Evolutionary conservation across 2,888 invertebrate genomes (phyloP).

Genomic region (Micoletzkya japonica): DNA sequence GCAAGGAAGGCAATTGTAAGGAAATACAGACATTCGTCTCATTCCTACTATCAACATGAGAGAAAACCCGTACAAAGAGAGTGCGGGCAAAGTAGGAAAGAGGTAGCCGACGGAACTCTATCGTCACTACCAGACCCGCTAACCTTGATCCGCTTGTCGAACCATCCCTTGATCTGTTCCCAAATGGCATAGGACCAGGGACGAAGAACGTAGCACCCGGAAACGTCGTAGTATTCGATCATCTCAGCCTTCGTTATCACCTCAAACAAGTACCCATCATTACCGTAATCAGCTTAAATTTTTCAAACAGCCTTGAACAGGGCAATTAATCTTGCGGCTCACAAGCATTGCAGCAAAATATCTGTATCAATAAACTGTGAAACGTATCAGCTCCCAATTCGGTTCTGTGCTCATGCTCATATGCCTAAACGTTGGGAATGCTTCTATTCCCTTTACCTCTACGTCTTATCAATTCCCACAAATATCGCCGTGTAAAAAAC

Average conservation of each 20-base stretch:
- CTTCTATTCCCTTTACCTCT: no score
- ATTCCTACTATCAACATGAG: neutral
- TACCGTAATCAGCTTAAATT: neutral
- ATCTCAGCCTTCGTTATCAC: slow-evolving; percentile 86
- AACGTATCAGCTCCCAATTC: no score
- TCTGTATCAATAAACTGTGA: no score
- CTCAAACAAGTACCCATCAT: slow-evolving; percentile 53
- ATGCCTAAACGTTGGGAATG: no score
- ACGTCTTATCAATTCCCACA: no score
- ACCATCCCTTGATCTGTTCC: slow-evolving; percentile 75
- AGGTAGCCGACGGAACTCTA: neutral
- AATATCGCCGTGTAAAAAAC: no score
- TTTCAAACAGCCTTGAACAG: neutral
- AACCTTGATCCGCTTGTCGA: slow-evolving; percentile 63
- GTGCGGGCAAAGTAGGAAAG: neutral
- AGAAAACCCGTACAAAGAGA: neutral
- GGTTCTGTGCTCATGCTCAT: no score
- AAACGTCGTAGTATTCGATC: slow-evolving; percentile 98
- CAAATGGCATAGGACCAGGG: slow-evolving; percentile 96
- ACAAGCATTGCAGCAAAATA: no score
- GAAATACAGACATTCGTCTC: neutral
- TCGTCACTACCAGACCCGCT: slow-evolving; percentile 65
- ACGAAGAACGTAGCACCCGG: slow-evolving; percentile 95
- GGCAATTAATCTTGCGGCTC: neutral
- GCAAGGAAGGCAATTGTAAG: neutral